Percentiles rank a stretch among this genome's conserved stretches.
phyloP scores from a whole-genome alignment of 2,888 invertebrate genomes.

The Torymus auratus region DNA sequence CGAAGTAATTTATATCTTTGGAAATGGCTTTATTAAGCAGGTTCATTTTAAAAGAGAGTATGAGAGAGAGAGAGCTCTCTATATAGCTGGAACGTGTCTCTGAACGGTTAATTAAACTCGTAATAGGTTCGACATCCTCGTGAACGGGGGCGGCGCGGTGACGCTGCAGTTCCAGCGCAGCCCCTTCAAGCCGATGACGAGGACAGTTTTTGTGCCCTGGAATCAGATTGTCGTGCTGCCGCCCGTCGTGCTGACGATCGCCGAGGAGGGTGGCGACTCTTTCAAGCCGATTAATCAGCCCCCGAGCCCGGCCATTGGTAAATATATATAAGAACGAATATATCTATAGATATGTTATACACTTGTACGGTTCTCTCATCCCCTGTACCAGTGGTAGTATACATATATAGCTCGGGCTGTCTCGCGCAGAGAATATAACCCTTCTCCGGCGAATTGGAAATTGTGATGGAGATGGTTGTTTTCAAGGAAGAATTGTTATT shows the following conservation, averaged over 20 bases:
- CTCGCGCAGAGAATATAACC: too few species aligned
- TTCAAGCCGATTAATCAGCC: conserved; percentile 72
- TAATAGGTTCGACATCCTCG: conserved; percentile 97
- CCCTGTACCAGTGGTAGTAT: too few species aligned
- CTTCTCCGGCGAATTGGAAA: neutral
- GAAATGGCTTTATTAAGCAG: conserved; percentile 47
- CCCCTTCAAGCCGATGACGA: conserved; percentile 92
- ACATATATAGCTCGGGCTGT: too few species aligned
- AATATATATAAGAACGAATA: conserved; percentile 57
- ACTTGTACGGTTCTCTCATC: too few species aligned
- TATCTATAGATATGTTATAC: too few species aligned
- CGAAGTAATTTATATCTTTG: conserved; percentile 43
- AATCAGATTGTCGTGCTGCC: conserved; percentile 97
- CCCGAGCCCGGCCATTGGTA: conserved; percentile 75
- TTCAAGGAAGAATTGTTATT: neutral
- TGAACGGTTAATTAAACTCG: conserved; percentile 57
- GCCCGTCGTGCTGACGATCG: conserved; percentile 89
- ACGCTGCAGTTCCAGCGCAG: conserved; percentile 97
- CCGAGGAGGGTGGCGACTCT: conserved; percentile 78
- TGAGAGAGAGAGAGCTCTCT: conserved; percentile 55
- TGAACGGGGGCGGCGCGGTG: conserved; percentile 98
- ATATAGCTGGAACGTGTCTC: conserved; percentile 49
- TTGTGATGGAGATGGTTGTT: conserved; percentile 28
- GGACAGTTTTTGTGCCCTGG: conserved; percentile 97
- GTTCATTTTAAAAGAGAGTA: conserved; percentile 41